Base-by-base conservation (phyloP, 1,140 invertebrate genomes). In the Trichomalopsis sarcophagae region DNA sequence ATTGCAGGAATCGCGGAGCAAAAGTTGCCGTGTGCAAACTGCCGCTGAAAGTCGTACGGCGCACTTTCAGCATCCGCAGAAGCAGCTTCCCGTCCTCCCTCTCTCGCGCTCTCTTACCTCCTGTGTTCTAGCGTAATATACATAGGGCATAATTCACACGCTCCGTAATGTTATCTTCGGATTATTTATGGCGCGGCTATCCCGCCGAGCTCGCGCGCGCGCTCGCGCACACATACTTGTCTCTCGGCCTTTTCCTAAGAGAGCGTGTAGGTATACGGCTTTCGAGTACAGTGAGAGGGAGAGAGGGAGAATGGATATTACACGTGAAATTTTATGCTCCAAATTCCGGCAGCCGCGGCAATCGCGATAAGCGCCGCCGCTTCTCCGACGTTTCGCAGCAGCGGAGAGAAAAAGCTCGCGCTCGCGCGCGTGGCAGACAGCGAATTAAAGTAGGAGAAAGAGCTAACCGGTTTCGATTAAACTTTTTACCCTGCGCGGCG, bases 101-200 rank as follows among this genome's bases (percentile, higher is more conserved):
- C 23, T 68, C 40, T 47, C 40, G 44, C 23, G 40, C 40, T 47
- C 30, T 73, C 68, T 44, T n/a, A 23, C 68, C 2, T 17, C 36
- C 77, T 78, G 77, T 81, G 69, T 73, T 84, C 44, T 62, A 74
- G 84, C 73, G 66, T 87, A 87, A 87, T 87, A 87, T 86, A 87
- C 81, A 86, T 73, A 81, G 81, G 78, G 55, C 76, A 86, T 87
- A 87, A 87, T 87, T 87, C 87, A 87, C 82, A 27, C 68, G 80
- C 71, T 74, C 66, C 82, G 85, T 87, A 87, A 87, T 87, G 87
- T 84, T 87, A 87, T 86, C 87, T 87, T 77, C 47, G 66, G 82
- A 77, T 84, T 86, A 86, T 87, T 87, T 87, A 87, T 84, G 81
- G 50, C 68, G 36, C 71, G 68, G 77, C 55, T 62, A 27, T 40